Evolutionary conservation across 2,888 invertebrate species (phyloP).

Genomic region (Erebia epiphron): DNA sequence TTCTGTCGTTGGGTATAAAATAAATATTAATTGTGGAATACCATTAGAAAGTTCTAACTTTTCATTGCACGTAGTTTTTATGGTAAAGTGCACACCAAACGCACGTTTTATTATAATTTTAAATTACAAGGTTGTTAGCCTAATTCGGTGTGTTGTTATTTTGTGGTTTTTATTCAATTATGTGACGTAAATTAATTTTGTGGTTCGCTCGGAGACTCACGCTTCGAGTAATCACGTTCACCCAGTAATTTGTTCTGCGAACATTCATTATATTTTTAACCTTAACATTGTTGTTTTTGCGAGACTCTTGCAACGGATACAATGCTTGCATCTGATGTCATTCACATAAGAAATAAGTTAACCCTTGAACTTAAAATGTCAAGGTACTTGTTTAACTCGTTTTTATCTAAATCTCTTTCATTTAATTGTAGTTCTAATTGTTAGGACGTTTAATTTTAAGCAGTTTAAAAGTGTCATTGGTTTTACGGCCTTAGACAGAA

Average conservation of each 20-base stretch:
- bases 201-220: constrained; percentile 29
- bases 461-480: not conserved
- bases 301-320: constrained; percentile 5
- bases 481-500: too few relatives aligned
- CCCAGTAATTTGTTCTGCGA: constrained; percentile 28
- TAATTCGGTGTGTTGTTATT: constrained; percentile 26
- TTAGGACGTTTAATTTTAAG: not conserved
- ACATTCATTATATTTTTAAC: constrained; percentile 29
- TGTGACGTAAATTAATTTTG: constrained; percentile 30
- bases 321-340: constrained; percentile 14
- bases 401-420: constrained; percentile 2
- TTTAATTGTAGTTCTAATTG: not conserved
- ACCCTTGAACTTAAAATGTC: constrained; percentile 18
- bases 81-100: not conserved
- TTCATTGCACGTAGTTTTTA: not conserved
- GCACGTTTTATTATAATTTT: not conserved
- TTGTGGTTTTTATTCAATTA: constrained; percentile 33
- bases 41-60: not conserved
- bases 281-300: constrained; percentile 30
- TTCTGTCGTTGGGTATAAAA: not conserved
- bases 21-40: not conserved
- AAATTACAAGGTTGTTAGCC: constrained; percentile 3
- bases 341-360: constrained; percentile 4
- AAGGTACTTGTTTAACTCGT: constrained; percentile 12
- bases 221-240: constrained; percentile 28